Base-by-base conservation (phyloP, 2,113 vertebrate species). In the Dinomys branickii region DNA sequence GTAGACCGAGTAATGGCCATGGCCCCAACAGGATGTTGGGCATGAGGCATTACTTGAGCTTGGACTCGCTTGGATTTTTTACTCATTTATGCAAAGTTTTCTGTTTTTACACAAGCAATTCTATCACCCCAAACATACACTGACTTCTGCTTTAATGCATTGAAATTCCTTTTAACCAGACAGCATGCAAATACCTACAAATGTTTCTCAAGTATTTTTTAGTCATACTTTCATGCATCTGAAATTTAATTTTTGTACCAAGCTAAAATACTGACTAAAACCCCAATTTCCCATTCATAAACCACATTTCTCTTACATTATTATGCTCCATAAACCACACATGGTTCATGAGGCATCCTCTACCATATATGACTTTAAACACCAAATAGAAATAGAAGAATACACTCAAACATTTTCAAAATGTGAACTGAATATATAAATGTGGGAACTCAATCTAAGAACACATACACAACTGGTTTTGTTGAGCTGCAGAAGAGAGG, bases 1-100 rank as follows among this genome's bases (percentile, higher is more conserved):
- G 80, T 17, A 56, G 24, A 94, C 54, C 33, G 54, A 98, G 94
- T 56, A 96, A 84, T 44, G 35, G 47, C 78, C 85, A 47, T 19
- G 93, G 77, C 82, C 59, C 54, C 73, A 30, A 10, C 87, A 67
- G 73, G 0, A 24, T 0, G 44, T 0, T 2, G 75, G 95, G 80
- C 7, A 2, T 1, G 77, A 92, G 56, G 88, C 67, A 59, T 33
- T 58, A 16, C 26, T 44, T 61, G 17, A 17, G 17, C 26, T 86
- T 75, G 13, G 20, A 88, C 26, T 20, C 7, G 4, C 35, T 85
- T 14, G 22, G 24, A 65, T 82, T 77, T 82, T 94, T 91, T 88
- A 35, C 16, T 3, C 28, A 73, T 58, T 75, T 35, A 38, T 1
- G 4, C 8, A 56, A 78, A 75, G 4, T 83, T 94, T 94, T 90